Conservation (phyloP, 1,140 invertebrate genomes). For the Brachionus plicatilis region DNA sequence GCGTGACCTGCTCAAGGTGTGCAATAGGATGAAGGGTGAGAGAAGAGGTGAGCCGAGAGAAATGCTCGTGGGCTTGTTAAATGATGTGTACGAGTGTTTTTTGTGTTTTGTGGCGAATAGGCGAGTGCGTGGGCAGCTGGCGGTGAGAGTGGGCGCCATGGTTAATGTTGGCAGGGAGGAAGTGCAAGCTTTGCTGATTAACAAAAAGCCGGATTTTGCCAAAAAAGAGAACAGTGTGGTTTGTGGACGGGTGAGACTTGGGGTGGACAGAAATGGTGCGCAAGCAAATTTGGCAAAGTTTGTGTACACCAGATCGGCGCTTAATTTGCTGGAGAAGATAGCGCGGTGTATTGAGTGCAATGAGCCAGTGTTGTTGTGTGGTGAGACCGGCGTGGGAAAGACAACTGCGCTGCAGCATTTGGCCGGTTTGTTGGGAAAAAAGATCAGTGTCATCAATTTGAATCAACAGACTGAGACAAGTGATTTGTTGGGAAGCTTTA, state of each 20-base stretch:
- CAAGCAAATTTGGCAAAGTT: neutral
- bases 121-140: neutral
- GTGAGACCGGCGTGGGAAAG: constrained; percentile 95
- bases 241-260: constrained; percentile 5
- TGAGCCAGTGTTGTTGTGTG: constrained; percentile 90
- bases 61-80: neutral
- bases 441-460: constrained; percentile 93
- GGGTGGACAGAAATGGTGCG: neutral
- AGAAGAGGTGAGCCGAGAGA: neutral
- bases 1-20: constrained; percentile 17
- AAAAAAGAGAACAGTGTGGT: neutral
- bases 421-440: constrained; percentile 56
- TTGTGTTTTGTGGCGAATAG: neutral
- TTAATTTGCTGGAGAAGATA: constrained; percentile 24
- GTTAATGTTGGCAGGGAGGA: constrained; percentile 10
- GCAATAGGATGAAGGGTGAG: neutral
- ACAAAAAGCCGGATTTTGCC: neutral
- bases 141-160: neutral
- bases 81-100: constrained; percentile 31
- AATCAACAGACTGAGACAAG: constrained; percentile 96
- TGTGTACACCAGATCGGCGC: constrained; percentile 12
- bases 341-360: constrained; percentile 66
- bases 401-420: constrained; percentile 58
- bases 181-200: neutral
- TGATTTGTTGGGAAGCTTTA: constrained; percentile 82